Base-by-base conservation (phyloP, 2,797 vertebrate species). In the Diplodus sargus region DNA sequence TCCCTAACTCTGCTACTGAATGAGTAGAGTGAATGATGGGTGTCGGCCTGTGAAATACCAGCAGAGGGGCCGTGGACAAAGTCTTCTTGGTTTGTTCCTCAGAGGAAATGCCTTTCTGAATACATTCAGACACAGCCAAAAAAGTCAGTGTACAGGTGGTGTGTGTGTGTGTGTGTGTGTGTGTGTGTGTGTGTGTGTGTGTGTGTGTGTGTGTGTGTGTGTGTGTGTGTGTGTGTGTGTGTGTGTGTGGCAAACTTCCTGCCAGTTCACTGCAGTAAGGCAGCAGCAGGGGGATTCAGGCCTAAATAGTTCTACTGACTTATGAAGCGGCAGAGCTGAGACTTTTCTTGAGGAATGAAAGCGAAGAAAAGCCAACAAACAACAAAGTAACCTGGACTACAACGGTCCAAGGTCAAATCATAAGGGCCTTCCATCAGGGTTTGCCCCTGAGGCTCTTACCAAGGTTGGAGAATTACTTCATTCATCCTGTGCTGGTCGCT, bases 31-130 rank as follows among this genome's bases (percentile, higher is more conserved):
- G 61, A 77, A 30, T 57, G 83, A 79, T 66, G 82, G 68, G 77
- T 80, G 79, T 77, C 57, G 43, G 72, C 43, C 59, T 74, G 82
- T 78, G 23, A 83, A 82, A 83, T 51, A 73, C 70, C 73, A 77
- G 69, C 54, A 67, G 64, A 11, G 22, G 75, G 17, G n/a, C 49
- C 49, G 57, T 22, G 68, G 51, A 88, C 69, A 79, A 62, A 88
- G 74, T 78, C 51, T 16, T 39, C 66, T 80, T 60, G 76, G 84
- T 73, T 75, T 87, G 74, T 78, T 86, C 68, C 76, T 65, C 23
- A 12, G 53, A 86, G 83, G 89, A 91, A 88, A 87, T 89, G 73
- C 76, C 83, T 84, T 78, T 74, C 63, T 76, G 71, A 82, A 84
- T 52, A 74, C 61, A 67, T 64, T 56, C 66, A 80, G 84, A 77